Evolutionary conservation across 1,140 invertebrate species (phyloP).

Genomic region (Drosophila lacteicornis): DNA sequence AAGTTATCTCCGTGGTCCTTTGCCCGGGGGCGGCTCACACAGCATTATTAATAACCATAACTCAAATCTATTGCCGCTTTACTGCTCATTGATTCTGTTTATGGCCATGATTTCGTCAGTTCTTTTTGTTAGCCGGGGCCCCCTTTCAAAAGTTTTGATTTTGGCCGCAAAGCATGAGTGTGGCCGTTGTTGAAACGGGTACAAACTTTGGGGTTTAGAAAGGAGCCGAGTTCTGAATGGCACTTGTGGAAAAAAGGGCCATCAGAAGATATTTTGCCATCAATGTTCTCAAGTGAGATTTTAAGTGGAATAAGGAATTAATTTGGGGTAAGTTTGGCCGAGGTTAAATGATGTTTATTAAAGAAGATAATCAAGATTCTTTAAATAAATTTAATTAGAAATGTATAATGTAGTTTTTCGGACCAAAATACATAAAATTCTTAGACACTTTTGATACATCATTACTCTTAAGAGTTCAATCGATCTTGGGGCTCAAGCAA

Average conservation of each 20-base stretch:
- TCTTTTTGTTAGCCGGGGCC: constrained; percentile 20
- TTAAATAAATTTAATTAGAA: no score
- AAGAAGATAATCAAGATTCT: no score
- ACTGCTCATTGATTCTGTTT: constrained; percentile 82
- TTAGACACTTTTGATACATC: not conserved
- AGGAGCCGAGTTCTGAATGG: constrained; percentile 2
- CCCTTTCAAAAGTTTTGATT: constrained; percentile 64
- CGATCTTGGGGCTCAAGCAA: not conserved
- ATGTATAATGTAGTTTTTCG: not conserved
- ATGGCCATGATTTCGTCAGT: constrained; percentile 64
- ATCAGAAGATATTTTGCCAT: constrained; percentile 1
- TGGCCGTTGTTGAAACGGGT: not conserved
- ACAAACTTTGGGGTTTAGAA: not conserved
- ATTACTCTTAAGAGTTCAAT: not conserved
- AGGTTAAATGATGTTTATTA: no score
- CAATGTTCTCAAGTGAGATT: not conserved
- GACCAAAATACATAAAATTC: no score
- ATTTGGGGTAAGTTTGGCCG: no score
- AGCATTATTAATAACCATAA: constrained; percentile 82
- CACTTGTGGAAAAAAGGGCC: not conserved
- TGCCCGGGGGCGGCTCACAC: constrained; percentile 21
- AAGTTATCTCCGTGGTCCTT: constrained; percentile 36
- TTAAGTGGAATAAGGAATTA: not conserved
- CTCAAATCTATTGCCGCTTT: constrained; percentile 82
- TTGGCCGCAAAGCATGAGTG: constrained; percentile 27